Conservation (phyloP, 2,888 invertebrate genomes). For the Drosophila paranaensis region DNA sequence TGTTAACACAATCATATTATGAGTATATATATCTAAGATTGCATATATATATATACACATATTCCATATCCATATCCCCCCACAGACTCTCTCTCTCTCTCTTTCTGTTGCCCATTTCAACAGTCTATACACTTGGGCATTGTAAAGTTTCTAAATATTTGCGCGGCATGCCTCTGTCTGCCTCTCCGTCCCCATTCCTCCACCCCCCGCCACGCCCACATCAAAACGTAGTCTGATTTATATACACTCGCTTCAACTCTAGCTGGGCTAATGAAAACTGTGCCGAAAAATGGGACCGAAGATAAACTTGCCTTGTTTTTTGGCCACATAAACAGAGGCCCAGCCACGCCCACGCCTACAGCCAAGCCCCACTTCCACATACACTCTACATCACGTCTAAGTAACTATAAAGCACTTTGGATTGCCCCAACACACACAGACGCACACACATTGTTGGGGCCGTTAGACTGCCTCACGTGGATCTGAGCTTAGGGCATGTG, state of each 20-base stretch:
- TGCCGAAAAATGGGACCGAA: constrained; percentile 40
- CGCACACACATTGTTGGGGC: constrained; percentile 6
- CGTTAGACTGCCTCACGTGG: constrained; percentile 25
- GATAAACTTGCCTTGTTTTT: constrained; percentile 40
- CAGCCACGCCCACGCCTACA: background rate
- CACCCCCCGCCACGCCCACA: background rate
- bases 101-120: constrained; percentile 32
- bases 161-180: constrained; percentile 3
- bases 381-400: constrained; percentile 12
- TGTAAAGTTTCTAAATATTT: constrained; percentile 34
- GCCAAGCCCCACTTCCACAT: too few species aligned
- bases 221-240: constrained; percentile 45
- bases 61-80: background rate
- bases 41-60: background rate
- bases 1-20: constrained; percentile 52
- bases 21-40: too few species aligned
- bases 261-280: constrained; percentile 53
- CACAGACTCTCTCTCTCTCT: background rate
- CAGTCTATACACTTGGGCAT: constrained; percentile 45
- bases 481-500: constrained; percentile 12
- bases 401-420: constrained; percentile 69
- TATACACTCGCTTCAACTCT: constrained; percentile 39
- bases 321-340: constrained; percentile 52
- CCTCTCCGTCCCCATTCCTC: background rate
- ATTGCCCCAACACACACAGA: constrained; percentile 15